Evolutionary conservation across 2,888 invertebrate genomes (phyloP), one percentile per base, ranked within the genome.

Genomic region (Brenthis hecate): DNA sequence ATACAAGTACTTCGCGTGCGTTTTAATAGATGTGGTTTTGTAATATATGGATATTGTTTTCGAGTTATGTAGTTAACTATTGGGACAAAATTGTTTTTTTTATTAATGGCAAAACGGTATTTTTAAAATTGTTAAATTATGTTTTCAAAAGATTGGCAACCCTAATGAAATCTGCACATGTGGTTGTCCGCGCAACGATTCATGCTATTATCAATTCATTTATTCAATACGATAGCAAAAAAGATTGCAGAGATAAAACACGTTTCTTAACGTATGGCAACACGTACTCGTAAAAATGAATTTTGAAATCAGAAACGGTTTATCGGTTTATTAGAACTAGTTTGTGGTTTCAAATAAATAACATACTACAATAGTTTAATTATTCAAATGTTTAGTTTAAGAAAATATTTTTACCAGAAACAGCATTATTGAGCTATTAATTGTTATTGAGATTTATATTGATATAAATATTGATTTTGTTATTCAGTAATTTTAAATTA

Each of bases 271-370:
- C 48, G 71, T 66, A 69, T 69, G 63, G 56, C 69, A 69, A 66
- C 71, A 66, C 64, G 63, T 32, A 66, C 69, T 61, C 64, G 63
- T 32, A 16, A 64, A 61, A 50, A 36, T 60, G 32, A n/a, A 67
- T 43, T 64, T 48, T 54, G 71, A 66, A 66, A 58, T 66, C 66
- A 64, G 63, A 71, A 66, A 69, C 58, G 43, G 58, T 64, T 57
- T 56, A 48, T 56, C 23, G 32, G 11, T 19, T 63, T 14, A 53
- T 62, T 55, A 55, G 19, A 36, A 50, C 57, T 43, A 50, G 65
- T 71, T 56, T 57, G 36, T 58, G 71, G 58, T 68, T 71, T 66
- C 57, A 63, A 55, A 57, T 65, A 23, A 50, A 57, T 47, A 50
- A 58, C 60, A 32, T 43, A 58, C 28, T 16, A 66, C 19, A 23